Evolutionary conservation across 2,113 vertebrate species (phyloP).

Genomic region (Pollachius pollachius): DNA sequence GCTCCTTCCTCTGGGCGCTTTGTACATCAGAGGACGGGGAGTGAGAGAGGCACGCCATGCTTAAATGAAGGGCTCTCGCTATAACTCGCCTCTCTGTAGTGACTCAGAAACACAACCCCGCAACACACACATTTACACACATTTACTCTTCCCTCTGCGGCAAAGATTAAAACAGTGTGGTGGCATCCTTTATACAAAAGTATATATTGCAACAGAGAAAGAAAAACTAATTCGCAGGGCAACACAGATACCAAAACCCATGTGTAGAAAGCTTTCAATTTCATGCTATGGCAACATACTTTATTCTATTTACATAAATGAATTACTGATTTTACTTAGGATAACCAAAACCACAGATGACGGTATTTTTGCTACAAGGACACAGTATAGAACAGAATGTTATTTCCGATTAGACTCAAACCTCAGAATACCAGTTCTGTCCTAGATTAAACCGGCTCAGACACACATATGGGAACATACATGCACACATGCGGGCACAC

Average conservation of each 20-base stretch:
- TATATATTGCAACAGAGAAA: slow-evolving; percentile 54
- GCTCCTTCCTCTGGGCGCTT: slow-evolving; percentile 74
- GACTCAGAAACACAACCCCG: too few species aligned
- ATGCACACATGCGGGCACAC: slow-evolving; percentile 3
- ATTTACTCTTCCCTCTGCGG: slow-evolving; percentile 58
- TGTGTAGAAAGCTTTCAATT: slow-evolving; percentile 10
- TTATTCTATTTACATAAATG: slow-evolving; percentile 8
- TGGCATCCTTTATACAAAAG: slow-evolving; percentile 43
- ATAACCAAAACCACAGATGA: too few species aligned
- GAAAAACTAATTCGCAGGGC: slow-evolving; percentile 38
- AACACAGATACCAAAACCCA: slow-evolving; percentile 36
- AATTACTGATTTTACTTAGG: too few species aligned
- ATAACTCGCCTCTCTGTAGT: slow-evolving; percentile 50
- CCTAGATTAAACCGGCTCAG: slow-evolving; percentile 23
- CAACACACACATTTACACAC: slow-evolving; percentile 48
- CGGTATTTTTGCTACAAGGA: too few species aligned
- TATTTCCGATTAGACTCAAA: too few species aligned
- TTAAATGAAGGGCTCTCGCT: slow-evolving; percentile 70
- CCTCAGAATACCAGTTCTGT: slow-evolving; percentile 11
- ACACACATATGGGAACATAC: slow-evolving; percentile 2
- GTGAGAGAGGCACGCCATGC: slow-evolving; percentile 68
- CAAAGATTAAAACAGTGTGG: slow-evolving; percentile 43
- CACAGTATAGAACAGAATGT: too few species aligned
- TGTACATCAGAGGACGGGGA: slow-evolving; percentile 71
- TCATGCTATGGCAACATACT: too few species aligned